Conservation (phyloP, 2,113 vertebrate genomes). For the Hipposideros armiger region DNA sequence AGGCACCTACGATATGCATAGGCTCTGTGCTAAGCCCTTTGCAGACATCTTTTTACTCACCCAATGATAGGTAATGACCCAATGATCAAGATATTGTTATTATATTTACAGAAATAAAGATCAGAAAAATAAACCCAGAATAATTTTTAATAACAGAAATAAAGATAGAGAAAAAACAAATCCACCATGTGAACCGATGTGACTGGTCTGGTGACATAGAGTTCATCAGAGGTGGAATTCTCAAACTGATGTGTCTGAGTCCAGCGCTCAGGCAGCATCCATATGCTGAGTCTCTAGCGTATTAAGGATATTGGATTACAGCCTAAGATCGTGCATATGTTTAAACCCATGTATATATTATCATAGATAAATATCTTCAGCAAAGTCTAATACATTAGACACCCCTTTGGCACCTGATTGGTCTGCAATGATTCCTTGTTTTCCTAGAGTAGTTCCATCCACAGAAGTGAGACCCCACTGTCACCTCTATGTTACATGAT, state of each 20-base stretch:
- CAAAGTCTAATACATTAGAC: neutral
- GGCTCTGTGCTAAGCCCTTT: neutral
- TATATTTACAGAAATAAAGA: neutral
- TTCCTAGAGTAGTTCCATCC: neutral
- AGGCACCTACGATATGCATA: neutral
- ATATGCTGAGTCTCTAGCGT: neutral
- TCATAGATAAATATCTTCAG: neutral
- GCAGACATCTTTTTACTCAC: neutral
- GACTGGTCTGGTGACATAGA: neutral
- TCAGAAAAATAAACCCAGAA: too few relatives aligned
- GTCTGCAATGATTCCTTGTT: neutral
- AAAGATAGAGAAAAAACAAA: too few relatives aligned
- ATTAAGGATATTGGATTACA: neutral
- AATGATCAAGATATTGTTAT: neutral
- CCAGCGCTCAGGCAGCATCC: neutral
- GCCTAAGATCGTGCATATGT: neutral
- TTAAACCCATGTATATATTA: neutral
- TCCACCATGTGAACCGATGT: neutral
- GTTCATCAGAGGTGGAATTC: neutral
- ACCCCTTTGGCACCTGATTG: neutral
- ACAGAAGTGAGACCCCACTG: neutral
- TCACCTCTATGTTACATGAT: neutral
- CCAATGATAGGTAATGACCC: neutral
- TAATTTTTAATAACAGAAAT: too few relatives aligned
- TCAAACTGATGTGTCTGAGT: neutral